A percentile compares a stretch with the other conserved stretches of the same genome.
Conservation (phyloP, 2,888 invertebrate species). For the Metalampra italica region DNA sequence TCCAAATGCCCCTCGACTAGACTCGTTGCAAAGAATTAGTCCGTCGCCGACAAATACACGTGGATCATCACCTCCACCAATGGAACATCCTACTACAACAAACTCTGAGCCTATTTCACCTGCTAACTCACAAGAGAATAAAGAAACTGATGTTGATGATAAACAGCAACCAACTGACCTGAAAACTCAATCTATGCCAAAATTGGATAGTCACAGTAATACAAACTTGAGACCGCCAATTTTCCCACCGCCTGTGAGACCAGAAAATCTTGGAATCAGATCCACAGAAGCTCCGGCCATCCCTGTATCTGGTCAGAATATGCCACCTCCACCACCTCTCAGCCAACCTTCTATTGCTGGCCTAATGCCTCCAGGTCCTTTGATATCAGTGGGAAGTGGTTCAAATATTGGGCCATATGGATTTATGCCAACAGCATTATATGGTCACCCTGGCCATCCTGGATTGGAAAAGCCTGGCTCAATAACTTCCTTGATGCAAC, state of each 20-base stretch:
- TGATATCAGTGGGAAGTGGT: constrained; percentile 79
- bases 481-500: constrained; percentile 61
- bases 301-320: constrained; percentile 57
- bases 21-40: constrained; percentile 64
- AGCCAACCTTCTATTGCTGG: constrained; percentile 78
- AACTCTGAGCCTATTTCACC: constrained; percentile 70
- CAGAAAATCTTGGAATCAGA: constrained; percentile 63
- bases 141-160: constrained; percentile 64
- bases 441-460: constrained; percentile 56
- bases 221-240: constrained; percentile 48
- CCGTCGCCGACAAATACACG: constrained; percentile 65
- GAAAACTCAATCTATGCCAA: constrained; percentile 59
- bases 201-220: constrained; percentile 45
- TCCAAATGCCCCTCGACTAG: constrained; percentile 60
- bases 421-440: constrained; percentile 75
- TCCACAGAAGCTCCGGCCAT: constrained; percentile 51
- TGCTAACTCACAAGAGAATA: constrained; percentile 63
- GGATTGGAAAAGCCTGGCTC: constrained; percentile 63
- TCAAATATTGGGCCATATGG: constrained; percentile 80
- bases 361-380: constrained; percentile 77
- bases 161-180: constrained; percentile 66
- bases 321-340: constrained; percentile 67
- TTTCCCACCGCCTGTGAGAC: constrained; percentile 57
- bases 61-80: constrained; percentile 60
- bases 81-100: constrained; percentile 60